Evolutionary conservation across 2,113 vertebrate species (phyloP).

Genomic region (Neodontobutis hainanensis): DNA sequence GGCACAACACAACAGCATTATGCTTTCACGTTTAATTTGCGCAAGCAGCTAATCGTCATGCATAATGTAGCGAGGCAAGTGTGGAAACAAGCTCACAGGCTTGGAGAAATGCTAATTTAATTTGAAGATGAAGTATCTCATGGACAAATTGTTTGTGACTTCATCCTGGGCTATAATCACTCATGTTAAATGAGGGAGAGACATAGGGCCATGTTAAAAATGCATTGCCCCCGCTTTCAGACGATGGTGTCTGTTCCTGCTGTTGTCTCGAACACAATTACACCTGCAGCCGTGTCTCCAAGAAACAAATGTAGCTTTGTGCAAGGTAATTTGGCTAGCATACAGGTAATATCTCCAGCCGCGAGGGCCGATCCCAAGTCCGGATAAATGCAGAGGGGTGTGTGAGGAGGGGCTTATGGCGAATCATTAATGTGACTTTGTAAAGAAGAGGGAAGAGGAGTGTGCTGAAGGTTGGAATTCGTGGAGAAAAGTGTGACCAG

Average conservation of each 20-base stretch:
- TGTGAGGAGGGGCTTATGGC: too few relatives aligned
- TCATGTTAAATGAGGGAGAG: constrained; percentile 66
- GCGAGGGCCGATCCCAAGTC: too few relatives aligned
- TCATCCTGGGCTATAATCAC: constrained; percentile 64
- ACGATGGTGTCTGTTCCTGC: constrained; percentile 9
- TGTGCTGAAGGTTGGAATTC: too few relatives aligned
- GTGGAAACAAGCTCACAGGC: constrained; percentile 68
- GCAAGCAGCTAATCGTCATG: constrained; percentile 62
- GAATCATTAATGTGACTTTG: too few relatives aligned
- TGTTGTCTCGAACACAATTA: background rate
- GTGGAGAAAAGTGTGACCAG: too few relatives aligned
- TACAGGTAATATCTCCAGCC: too few relatives aligned
- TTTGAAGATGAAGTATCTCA: constrained; percentile 68
- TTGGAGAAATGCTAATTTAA: constrained; percentile 72
- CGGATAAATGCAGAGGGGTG: too few relatives aligned
- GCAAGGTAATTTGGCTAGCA: too few relatives aligned
- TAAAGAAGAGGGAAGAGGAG: too few relatives aligned
- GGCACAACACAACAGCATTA: constrained; percentile 33
- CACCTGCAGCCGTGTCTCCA: too few relatives aligned
- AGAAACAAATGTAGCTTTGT: too few relatives aligned
- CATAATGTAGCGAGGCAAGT: constrained; percentile 66
- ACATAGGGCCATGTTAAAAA: constrained; percentile 53
- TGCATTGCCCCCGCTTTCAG: constrained; percentile 30
- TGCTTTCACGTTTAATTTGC: constrained; percentile 66
- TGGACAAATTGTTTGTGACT: constrained; percentile 70